Conservation (phyloP, 2,113 vertebrate genomes). For the Misgurnus mizolepis region DNA sequence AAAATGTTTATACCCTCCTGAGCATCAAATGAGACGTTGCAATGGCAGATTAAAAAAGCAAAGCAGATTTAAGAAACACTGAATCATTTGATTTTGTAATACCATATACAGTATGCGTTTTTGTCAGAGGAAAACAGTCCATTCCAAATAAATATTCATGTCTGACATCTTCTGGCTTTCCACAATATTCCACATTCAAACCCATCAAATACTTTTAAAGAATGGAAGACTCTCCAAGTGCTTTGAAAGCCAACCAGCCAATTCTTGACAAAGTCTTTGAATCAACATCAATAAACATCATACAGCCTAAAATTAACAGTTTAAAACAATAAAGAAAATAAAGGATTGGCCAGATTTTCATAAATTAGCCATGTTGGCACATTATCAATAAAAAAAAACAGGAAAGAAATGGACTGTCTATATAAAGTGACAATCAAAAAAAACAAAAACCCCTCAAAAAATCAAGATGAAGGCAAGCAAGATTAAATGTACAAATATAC, state of each 20-base stretch:
- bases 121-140: neutral
- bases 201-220: constrained; percentile 2
- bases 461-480: constrained; percentile 4
- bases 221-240: constrained; percentile 34
- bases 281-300: constrained; percentile 8
- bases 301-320: constrained; percentile 24
- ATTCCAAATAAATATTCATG: constrained; percentile 27
- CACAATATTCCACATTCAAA: constrained; percentile 1
- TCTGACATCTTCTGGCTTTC: constrained; percentile 25
- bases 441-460: neutral
- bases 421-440: neutral
- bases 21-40: neutral
- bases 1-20: neutral
- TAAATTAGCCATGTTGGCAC: constrained; percentile 40
- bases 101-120: neutral
- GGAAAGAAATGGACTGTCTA: neutral
- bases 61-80: neutral
- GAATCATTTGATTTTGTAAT: neutral
- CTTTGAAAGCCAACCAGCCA: constrained; percentile 27
- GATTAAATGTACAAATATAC: constrained; percentile 8
- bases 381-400: constrained; percentile 29
- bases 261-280: neutral
- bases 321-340: neutral
- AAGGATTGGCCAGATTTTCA: neutral
- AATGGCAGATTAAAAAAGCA: neutral